A percentile compares a stretch with the other conserved stretches of the same genome.
Conservation (phyloP, 2,888 invertebrate genomes). For the Herminia tarsipennalis region DNA sequence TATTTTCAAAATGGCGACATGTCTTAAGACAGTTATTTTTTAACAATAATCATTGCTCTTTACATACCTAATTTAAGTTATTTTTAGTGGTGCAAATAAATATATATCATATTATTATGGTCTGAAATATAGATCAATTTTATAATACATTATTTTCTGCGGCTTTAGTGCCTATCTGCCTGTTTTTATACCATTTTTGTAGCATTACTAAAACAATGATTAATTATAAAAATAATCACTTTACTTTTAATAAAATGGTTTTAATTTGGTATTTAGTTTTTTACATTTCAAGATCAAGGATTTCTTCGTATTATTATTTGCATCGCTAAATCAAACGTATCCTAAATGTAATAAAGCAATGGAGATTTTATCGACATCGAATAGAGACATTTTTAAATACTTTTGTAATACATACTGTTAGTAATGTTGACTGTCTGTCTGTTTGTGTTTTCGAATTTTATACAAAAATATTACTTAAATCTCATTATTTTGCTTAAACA, state of each 20-base stretch:
- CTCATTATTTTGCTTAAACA: too few species aligned
- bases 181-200: too few species aligned
- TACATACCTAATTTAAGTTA: slow-evolving; percentile 15
- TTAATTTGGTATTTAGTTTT: too few species aligned
- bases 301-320: too few species aligned
- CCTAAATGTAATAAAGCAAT: slow-evolving; percentile 19
- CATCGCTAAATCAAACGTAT: slow-evolving; percentile 17
- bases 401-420: slow-evolving; percentile 22
- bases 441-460: slow-evolving; percentile 29
- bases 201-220: too few species aligned
- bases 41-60: slow-evolving; percentile 20
- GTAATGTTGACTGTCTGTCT: slow-evolving; percentile 13
- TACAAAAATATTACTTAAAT: too few species aligned
- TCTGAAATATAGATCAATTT: background rate
- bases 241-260: too few species aligned
- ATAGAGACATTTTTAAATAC: slow-evolving; percentile 14
- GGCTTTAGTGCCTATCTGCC: too few species aligned
- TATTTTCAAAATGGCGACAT: slow-evolving; percentile 27
- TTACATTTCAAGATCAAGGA: background rate
- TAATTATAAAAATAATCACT: too few species aligned
- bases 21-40: slow-evolving; percentile 42
- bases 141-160: too few species aligned
- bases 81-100: slow-evolving; percentile 25
- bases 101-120: background rate
- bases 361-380: slow-evolving; percentile 26